Evolutionary conservation across 2,797 vertebrate species (phyloP).

Genomic region (Sebastes trivittatus): DNA sequence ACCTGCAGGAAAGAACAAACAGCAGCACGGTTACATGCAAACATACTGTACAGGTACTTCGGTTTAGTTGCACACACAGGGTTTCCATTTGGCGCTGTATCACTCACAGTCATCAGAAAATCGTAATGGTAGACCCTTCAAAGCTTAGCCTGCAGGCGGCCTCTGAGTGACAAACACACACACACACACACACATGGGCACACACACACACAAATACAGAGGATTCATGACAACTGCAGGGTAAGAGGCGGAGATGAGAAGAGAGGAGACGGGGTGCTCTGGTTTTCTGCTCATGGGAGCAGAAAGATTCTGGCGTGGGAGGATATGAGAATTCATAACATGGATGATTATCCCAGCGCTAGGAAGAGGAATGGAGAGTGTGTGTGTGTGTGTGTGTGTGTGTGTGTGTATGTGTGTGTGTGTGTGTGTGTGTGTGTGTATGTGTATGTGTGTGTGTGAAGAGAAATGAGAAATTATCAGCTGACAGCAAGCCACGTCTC

Average conservation of each 20-base stretch:
- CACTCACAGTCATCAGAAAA: constrained; percentile 59
- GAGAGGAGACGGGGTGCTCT: constrained; percentile 66
- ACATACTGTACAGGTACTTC: constrained; percentile 22
- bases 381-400: neutral
- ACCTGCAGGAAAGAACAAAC: constrained; percentile 14
- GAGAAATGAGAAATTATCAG: constrained; percentile 38
- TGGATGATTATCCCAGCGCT: constrained; percentile 72
- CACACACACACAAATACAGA: constrained; percentile 33
- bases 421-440: neutral
- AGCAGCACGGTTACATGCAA: constrained; percentile 16
- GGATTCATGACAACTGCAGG: constrained; percentile 63
- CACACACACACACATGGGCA: neutral
- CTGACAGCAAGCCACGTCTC: constrained; percentile 31
- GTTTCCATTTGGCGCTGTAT: constrained; percentile 50
- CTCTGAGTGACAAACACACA: constrained; percentile 54
- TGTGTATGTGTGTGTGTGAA: constrained; percentile 1
- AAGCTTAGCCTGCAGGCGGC: constrained; percentile 64
- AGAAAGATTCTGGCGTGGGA: constrained; percentile 75
- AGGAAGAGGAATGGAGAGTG: constrained; percentile 19
- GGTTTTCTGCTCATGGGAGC: constrained; percentile 75
- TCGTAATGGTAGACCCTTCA: constrained; percentile 48
- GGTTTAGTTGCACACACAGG: neutral
- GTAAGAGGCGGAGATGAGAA: constrained; percentile 66
- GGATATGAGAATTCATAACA: constrained; percentile 76
- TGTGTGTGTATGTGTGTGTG: too few species aligned